phyloP scores from a whole-genome alignment of 2,797 vertebrate species.

The Falco columbarius region DNA sequence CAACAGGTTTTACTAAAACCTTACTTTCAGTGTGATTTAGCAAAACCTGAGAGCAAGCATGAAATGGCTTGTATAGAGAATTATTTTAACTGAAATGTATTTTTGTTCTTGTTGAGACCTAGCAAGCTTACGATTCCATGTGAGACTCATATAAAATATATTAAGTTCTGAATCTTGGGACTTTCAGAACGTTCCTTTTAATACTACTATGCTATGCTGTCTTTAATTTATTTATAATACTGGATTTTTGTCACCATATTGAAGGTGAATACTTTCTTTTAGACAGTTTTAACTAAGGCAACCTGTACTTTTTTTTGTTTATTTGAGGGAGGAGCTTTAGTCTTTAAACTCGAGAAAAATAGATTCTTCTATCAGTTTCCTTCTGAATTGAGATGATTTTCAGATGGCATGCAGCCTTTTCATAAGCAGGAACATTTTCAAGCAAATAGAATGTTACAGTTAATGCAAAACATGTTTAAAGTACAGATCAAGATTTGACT shows the following conservation, averaged over 20 bases:
- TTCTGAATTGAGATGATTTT: neutral
- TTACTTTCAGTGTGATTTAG: neutral
- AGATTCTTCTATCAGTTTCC: neutral
- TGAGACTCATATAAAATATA: slow-evolving; percentile 1
- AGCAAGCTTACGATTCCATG: neutral
- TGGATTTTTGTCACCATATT: neutral
- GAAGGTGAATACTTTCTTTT: neutral
- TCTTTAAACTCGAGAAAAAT: neutral
- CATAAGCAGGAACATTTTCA: neutral
- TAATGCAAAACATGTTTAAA: neutral
- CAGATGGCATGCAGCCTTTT: neutral
- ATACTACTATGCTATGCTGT: neutral
- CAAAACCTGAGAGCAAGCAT: neutral
- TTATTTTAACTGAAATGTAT: neutral
- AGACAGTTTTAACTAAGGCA: neutral
- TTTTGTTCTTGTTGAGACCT: neutral
- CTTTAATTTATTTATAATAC: neutral
- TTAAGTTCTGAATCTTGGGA: neutral
- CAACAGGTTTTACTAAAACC: neutral
- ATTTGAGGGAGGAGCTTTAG: neutral
- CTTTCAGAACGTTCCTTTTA: neutral
- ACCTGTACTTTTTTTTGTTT: neutral
- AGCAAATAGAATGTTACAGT: neutral
- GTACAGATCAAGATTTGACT: neutral
- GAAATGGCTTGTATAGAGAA: neutral